Percentiles rank a stretch among this genome's conserved stretches.
Evolutionary conservation across 1,140 invertebrate genomes (phyloP).

Genomic region (Diplogasteroides magnus): DNA sequence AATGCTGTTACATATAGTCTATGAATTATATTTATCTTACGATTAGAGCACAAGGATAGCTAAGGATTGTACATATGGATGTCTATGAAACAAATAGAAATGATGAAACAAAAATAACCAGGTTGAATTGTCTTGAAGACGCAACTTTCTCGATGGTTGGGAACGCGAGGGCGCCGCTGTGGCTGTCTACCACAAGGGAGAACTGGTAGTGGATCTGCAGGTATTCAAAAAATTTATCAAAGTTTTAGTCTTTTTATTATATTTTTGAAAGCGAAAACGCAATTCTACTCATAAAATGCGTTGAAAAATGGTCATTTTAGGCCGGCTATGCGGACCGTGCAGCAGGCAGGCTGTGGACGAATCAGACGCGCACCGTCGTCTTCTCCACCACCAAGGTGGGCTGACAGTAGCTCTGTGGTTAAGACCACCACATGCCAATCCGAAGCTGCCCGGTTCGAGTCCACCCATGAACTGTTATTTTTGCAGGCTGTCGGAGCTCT

Average conservation of each 20-base stretch:
- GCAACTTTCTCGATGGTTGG: slow-evolving; percentile 50
- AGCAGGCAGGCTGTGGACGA: slow-evolving; percentile 36
- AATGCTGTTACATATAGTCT: background rate
- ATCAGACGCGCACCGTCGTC: slow-evolving; percentile 44
- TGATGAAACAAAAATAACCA: slow-evolving; percentile 1
- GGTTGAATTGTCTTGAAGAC: slow-evolving; percentile 23
- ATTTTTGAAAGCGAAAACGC: background rate
- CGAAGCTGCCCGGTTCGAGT: slow-evolving; percentile 20
- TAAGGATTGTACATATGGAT: slow-evolving; percentile 1
- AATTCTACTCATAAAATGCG: background rate
- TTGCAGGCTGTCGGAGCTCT: slow-evolving; percentile 55
- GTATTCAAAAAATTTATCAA: slow-evolving; percentile 1
- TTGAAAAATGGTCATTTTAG: slow-evolving; percentile 4
- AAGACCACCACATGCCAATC: no score
- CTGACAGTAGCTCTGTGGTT: no score
- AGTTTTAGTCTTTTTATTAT: background rate
- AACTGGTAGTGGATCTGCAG: slow-evolving; percentile 47
- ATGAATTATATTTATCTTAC: background rate
- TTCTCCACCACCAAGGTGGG: slow-evolving; percentile 47
- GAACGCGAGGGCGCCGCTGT: slow-evolving; percentile 49
- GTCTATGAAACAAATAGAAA: slow-evolving; percentile 1
- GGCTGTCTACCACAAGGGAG: slow-evolving; percentile 45
- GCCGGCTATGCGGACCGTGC: slow-evolving; percentile 47
- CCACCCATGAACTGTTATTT: slow-evolving; percentile 7
- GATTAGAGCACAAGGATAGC: background rate